Conservation (phyloP, 2,113 vertebrate species). For the Dromaius novaehollandiae region DNA sequence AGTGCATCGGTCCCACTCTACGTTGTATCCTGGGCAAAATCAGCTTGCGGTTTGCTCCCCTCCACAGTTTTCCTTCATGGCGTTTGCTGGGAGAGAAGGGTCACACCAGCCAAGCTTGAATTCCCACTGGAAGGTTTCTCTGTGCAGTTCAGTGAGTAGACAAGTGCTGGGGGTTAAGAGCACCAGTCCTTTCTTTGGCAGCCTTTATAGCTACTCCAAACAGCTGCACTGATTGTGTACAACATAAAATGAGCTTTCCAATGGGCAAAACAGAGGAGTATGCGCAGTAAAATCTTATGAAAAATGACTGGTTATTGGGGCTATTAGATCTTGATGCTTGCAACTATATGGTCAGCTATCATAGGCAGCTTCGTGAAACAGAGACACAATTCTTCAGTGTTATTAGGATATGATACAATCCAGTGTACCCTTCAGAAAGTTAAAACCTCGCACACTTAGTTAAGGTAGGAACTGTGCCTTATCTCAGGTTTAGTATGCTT, state of each 20-base stretch:
- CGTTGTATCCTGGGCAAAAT: neutral
- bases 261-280: neutral
- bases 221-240: neutral
- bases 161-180: neutral
- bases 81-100: rapidly evolving
- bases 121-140: rapidly evolving
- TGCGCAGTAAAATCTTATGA: neutral
- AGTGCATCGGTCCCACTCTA: neutral
- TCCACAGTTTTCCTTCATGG: neutral
- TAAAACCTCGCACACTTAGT: neutral
- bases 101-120: neutral
- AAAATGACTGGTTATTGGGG: neutral
- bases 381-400: neutral
- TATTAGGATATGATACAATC: neutral
- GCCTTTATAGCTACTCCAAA: neutral
- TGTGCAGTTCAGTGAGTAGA: neutral
- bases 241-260: neutral
- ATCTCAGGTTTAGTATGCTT: neutral
- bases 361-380: neutral
- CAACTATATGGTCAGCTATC: neutral
- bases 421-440: neutral
- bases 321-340: rapidly evolving
- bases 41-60: neutral
- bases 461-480: neutral
- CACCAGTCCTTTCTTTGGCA: neutral